Base-by-base conservation (phyloP, 2,113 vertebrate species). In the Serinus canaria region DNA sequence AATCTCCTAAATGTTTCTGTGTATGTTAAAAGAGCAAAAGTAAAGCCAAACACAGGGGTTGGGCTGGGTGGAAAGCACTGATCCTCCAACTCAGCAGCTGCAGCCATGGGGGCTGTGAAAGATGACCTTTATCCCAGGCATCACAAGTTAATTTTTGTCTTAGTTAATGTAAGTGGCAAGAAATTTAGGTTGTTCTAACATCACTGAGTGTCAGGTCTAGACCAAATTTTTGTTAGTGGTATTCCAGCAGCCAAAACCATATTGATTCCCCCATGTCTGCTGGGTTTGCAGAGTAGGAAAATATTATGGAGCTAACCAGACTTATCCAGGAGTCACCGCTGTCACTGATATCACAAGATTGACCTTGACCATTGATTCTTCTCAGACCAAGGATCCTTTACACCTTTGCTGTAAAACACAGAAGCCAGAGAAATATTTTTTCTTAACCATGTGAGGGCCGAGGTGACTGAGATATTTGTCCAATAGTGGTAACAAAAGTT, bases 241-340 rank as follows among this genome's bases (percentile, higher is more conserved):
- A n/a, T 67, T 75, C 41, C 13, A 31, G 64, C 15, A 90, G 27
- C 31, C 18, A 13, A 69, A 85, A 47, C 1, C 0, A 0, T 53
- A 19, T 31, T 69, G 47, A 39, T 66, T 87, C 3, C 7, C 15
- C 12, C 1, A 0, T 43, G 15, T 33, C 22, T 67, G 21, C 22
- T 70, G 59, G 47, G 13, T 39, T 80, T 80, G 13, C 13, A 41
- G 37, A 41, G 9, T 72, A 24, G 15, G 52, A 47, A 44, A 63
- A 28, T 0, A 0, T 73, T 58, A 4, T 9, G 5, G 25, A 39
- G 20, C 19, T 46, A 47, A 20, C 14, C 1, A 7, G 31, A 37
- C 6, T 75, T 60, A 10, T 4, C 6, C 53, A 33, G 14, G 16
- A 62, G 47, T 59, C 37, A 31, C 15, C 1, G 0, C 3, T 30